Evolutionary conservation across 1,140 invertebrate species (phyloP).

Genomic region (Drosophila auraria): DNA sequence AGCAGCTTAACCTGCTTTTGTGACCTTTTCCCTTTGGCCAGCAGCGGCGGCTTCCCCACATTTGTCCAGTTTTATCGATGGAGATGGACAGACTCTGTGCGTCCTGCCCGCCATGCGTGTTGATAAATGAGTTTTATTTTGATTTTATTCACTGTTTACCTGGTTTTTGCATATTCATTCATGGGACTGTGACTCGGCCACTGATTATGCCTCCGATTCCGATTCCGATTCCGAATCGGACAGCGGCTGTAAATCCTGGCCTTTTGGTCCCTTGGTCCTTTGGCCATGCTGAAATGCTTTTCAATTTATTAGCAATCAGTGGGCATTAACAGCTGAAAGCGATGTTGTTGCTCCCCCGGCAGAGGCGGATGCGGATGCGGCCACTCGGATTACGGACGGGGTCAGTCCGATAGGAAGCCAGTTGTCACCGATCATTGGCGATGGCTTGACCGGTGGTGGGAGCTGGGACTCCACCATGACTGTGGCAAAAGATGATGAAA

Average conservation of each 20-base stretch:
- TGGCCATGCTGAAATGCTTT: constrained; percentile 47
- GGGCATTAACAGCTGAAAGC: constrained; percentile 55
- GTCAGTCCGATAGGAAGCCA: constrained; percentile 16
- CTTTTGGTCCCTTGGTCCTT: constrained; percentile 10
- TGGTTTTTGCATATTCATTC: constrained; percentile 65
- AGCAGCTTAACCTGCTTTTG: constrained; percentile 82
- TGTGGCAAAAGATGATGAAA: not conserved
- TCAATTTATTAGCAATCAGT: constrained; percentile 76
- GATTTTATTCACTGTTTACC: constrained; percentile 78
- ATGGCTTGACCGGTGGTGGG: not conserved
- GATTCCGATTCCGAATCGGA: not conserved
- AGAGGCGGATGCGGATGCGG: constrained; percentile 3
- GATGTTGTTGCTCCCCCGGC: constrained; percentile 15
- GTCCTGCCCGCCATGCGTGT: constrained; percentile 35
- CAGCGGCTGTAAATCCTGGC: constrained; percentile 32
- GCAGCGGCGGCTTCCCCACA: constrained; percentile 40
- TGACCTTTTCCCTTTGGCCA: constrained; percentile 76
- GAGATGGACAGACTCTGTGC: constrained; percentile 20
- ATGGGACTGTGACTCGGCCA: not conserved
- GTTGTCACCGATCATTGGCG: constrained; percentile 28
- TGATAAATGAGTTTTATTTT: constrained; percentile 83
- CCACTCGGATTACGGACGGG: constrained; percentile 18
- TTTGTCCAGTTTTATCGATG: constrained; percentile 28
- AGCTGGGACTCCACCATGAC: not conserved
- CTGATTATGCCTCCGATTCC: constrained; percentile 1